These are phyloP conservation scores for Myzus persicae DNA, from an alignment of 1,140 invertebrate species.

Conservation along the genomic window DNA sequence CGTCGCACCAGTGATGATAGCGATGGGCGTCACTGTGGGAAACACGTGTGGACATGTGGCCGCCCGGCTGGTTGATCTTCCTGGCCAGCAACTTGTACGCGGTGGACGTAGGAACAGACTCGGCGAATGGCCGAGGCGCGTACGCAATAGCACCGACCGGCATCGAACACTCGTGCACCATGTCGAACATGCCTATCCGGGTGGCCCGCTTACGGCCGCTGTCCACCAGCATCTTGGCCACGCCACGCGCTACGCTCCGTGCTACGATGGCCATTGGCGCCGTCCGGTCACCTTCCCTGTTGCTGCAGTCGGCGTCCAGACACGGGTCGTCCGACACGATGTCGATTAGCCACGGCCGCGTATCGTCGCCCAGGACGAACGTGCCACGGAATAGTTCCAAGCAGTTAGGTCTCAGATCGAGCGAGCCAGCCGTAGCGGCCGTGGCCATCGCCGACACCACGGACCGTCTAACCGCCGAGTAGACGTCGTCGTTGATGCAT, in stretches of 20 bases:
- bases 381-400: slow-evolving; percentile 1
- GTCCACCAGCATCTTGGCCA: neutral
- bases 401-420: neutral
- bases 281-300: neutral
- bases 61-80: no score
- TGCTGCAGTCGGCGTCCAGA: neutral
- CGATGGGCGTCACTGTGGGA: no score
- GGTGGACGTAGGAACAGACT: neutral
- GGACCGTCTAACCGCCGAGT: neutral
- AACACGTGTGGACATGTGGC: neutral
- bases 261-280: neutral
- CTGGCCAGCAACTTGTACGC: neutral
- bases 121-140: neutral
- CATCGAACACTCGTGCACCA: neutral
- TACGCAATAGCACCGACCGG: neutral
- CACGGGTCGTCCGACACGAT: slow-evolving; percentile 34
- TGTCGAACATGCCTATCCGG: neutral
- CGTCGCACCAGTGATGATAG: neutral
- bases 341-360: slow-evolving; percentile 33
- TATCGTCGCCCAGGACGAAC: neutral
- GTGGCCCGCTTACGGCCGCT: neutral
- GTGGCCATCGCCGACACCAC: neutral
- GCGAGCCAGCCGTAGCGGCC: no score
- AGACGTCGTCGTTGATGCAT: neutral
- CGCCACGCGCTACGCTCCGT: neutral